phyloP scores from a whole-genome alignment of 92 coral and sea anemone species.

The Pocillopora grandis region DNA sequence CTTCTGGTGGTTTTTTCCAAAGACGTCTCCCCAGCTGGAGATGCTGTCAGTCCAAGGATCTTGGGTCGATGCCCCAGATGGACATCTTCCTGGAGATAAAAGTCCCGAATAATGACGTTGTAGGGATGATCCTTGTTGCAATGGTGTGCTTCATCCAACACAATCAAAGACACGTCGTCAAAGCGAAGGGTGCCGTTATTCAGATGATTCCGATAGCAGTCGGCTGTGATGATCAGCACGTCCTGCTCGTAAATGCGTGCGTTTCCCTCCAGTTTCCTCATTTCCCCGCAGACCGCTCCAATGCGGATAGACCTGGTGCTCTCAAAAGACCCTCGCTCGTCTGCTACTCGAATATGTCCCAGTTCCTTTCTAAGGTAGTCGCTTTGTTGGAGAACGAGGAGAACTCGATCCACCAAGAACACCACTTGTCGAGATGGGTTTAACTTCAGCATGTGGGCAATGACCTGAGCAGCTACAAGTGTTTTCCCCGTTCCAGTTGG shows the following conservation, averaged over 20 bases:
- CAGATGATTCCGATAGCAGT: conserved; percentile 85
- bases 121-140: conserved; percentile 94
- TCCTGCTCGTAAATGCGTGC: conserved; percentile 87
- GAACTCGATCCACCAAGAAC: conserved; percentile 87
- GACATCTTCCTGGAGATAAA: conserved; percentile 68
- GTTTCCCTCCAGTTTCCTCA: conserved; percentile 81
- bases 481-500: conserved; percentile 97
- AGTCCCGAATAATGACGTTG: conserved; percentile 86
- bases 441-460: conserved; percentile 70
- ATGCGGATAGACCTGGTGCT: conserved; percentile 69
- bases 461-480: conserved; percentile 75
- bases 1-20: conserved; percentile 79
- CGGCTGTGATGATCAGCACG: conserved; percentile 83
- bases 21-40: conserved; percentile 86
- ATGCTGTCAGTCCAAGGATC: conserved; percentile 82
- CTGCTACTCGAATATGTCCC: conserved; percentile 43
- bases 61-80: conserved; percentile 70
- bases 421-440: conserved; percentile 93
- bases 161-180: conserved; percentile 80
- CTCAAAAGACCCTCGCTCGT: conserved; percentile 29
- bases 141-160: conserved; percentile 86
- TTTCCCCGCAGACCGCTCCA: conserved; percentile 93
- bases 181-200: conserved; percentile 90
- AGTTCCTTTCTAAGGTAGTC: conserved; percentile 81
- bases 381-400: conserved; percentile 85